Percentiles rank a stretch among this genome's conserved stretches.
phyloP scores from a whole-genome alignment of 2,113 vertebrate species.

The Poeciliopsis turrubarensis region DNA sequence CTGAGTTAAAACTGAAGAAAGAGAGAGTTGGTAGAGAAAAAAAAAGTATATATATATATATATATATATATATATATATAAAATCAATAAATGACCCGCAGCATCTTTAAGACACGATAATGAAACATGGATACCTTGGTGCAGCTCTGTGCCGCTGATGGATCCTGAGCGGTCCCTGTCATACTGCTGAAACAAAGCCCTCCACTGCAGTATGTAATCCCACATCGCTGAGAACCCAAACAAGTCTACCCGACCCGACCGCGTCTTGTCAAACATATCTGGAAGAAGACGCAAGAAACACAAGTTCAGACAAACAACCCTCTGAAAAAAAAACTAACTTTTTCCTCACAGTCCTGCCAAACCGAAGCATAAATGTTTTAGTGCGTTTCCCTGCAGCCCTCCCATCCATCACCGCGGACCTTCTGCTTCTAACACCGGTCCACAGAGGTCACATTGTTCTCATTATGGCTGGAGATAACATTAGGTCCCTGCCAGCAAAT shows the following conservation, averaged over 20 bases:
- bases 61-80: no score
- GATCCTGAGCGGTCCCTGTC: constrained; percentile 90
- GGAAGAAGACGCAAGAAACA: constrained; percentile 26
- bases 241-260: constrained; percentile 87
- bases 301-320: neutral
- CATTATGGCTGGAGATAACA: neutral
- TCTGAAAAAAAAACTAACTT: neutral
- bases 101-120: neutral
- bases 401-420: neutral
- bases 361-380: neutral
- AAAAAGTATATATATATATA: no score
- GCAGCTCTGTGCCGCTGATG: constrained; percentile 87
- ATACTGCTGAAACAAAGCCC: constrained; percentile 89
- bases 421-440: neutral
- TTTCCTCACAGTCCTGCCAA: neutral
- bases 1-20: constrained; percentile 85
- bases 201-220: constrained; percentile 92
- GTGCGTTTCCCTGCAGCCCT: neutral
- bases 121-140: constrained; percentile 85
- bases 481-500: neutral
- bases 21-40: neutral
- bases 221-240: constrained; percentile 91
- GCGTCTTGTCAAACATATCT: constrained; percentile 97
- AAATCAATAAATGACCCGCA: neutral
- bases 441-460: neutral